Percentiles rank a stretch among this genome's conserved stretches.
phyloP scores from a whole-genome alignment of 2,797 vertebrate species.

The Lemur catta region DNA sequence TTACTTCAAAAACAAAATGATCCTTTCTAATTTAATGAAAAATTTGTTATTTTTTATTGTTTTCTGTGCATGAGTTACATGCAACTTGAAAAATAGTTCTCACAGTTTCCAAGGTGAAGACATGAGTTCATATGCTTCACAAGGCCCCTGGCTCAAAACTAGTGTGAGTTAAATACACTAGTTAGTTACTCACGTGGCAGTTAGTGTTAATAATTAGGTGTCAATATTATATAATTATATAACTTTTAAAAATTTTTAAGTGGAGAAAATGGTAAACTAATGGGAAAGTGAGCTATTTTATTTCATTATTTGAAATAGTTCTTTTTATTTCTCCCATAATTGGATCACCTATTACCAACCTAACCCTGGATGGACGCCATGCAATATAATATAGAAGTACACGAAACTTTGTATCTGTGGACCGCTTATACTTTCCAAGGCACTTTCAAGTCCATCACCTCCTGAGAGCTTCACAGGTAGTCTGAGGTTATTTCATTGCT shows the following conservation, averaged over 20 bases:
- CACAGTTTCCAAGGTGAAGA: no score
- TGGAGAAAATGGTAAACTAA: not conserved
- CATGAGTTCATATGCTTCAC: no score
- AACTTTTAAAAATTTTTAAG: not conserved
- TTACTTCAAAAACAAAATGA: no score
- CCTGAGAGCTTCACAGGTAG: not conserved
- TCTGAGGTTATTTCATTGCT: not conserved
- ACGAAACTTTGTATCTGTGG: not conserved
- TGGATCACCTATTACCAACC: not conserved
- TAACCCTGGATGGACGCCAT: not conserved
- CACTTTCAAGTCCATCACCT: not conserved
- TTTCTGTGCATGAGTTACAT: no score
- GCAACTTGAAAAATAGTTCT: no score
- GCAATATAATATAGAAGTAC: not conserved
- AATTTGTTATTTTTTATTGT: no score
- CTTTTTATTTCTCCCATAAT: not conserved
- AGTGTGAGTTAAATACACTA: no score
- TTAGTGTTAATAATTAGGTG: not conserved
- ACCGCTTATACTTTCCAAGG: not conserved
- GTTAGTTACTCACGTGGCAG: no score
- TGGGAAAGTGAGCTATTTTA: constrained; percentile 1
- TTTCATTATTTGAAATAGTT: not conserved
- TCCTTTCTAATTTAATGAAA: no score
- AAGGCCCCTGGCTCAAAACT: no score
- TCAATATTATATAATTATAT: not conserved